Evolutionary conservation across 2,888 invertebrate genomes (phyloP).

Genomic region (Drosophila kuntzei): DNA sequence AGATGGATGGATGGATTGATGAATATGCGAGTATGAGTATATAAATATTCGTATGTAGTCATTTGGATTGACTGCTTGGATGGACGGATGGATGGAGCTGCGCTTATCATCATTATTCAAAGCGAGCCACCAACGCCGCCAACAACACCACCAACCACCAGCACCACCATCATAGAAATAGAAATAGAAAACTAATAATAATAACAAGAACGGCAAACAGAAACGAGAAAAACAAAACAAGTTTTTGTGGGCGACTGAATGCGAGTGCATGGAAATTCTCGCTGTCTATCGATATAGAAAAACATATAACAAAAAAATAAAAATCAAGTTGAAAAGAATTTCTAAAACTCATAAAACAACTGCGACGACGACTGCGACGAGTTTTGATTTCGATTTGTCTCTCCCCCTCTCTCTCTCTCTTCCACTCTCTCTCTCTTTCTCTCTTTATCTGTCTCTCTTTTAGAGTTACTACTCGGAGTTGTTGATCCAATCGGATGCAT

Average conservation of each 20-base stretch:
- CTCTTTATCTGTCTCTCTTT: background rate
- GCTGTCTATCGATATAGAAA: conserved; percentile 17
- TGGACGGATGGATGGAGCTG: conserved; percentile 47
- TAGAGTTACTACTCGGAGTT: conserved; percentile 9
- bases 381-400: conserved; percentile 72
- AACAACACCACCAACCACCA: conserved; percentile 30
- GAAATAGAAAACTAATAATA: conserved; percentile 74
- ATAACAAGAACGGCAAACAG: conserved; percentile 79
- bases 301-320: conserved; percentile 1
- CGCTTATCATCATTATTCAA: conserved; percentile 82
- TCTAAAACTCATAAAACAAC: conserved; percentile 76
- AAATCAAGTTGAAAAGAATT: conserved; percentile 60
- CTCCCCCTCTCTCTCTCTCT: background rate
- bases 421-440: background rate
- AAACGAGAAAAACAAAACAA: conserved; percentile 63
- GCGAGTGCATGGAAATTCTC: conserved; percentile 54
- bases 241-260: conserved; percentile 58
- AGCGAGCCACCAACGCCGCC: conserved; percentile 77
- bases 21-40: conserved; percentile 15
- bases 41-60: conserved; percentile 36
- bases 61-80: conserved; percentile 32
- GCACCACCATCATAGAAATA: conserved; percentile 57
- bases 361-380: conserved; percentile 71
- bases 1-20: conserved; percentile 27
- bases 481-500: conserved; percentile 66